Evolutionary conservation across 2,797 vertebrate genomes (phyloP).

Genomic region (Diceros bicornis): DNA sequence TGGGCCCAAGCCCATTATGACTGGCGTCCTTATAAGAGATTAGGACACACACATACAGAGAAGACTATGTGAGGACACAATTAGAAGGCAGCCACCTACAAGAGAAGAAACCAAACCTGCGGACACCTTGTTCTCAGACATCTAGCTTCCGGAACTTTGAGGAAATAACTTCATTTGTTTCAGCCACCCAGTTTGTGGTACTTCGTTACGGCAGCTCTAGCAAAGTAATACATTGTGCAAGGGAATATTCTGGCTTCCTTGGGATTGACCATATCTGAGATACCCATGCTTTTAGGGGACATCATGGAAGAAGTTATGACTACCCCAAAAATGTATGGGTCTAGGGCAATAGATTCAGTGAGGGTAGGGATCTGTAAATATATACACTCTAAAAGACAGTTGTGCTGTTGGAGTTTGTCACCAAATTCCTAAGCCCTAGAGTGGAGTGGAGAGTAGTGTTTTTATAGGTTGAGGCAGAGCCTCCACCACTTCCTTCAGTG

Average conservation of each 20-base stretch:
- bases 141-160: not conserved
- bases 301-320: not conserved
- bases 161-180: not conserved
- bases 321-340: not conserved
- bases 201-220: not conserved
- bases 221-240: not conserved
- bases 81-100: not conserved
- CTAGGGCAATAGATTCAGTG: not conserved
- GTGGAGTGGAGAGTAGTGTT: not conserved
- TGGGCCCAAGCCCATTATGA: not conserved
- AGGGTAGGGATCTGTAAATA: not conserved
- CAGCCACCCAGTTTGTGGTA: not conserved
- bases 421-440: not conserved
- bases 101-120: conserved; percentile 3
- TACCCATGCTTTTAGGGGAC: not conserved
- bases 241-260: not conserved
- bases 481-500: not conserved
- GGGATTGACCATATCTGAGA: not conserved
- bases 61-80: not conserved
- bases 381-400: not conserved
- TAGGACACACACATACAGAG: not conserved
- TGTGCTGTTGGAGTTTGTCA: not conserved
- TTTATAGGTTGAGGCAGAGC: not conserved
- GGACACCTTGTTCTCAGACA: not conserved
- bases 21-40: not conserved